Base-by-base conservation (phyloP, 2,797 vertebrate species). In the Crocidura indochinensis region DNA sequence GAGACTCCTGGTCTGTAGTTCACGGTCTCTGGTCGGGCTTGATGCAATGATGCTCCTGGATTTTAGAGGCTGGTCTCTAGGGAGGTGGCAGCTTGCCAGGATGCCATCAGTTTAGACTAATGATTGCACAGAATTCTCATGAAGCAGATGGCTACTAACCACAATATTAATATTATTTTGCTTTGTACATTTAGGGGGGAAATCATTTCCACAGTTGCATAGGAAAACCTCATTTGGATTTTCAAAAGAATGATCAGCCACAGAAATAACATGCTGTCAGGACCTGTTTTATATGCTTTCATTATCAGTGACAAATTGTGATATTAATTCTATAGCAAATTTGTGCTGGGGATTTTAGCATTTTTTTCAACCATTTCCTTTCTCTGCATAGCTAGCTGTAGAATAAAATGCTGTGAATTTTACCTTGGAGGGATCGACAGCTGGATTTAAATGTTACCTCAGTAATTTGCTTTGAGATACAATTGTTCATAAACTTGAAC, bases 271-370 rank as follows among this genome's bases (percentile, higher is more conserved):
- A 95, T 95, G 94, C 93, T 97, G 95, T 97, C 96, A 96, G 81
- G 94, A 96, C 95, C 90, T 91, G 95, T 96, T 97, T 97, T 97
- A 96, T 98, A 96, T 97, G 96, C 96, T 96, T 98, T 98, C 96
- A 96, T 97, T 98, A 97, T 97, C 97, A 97, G 96, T 94, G 95
- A 96, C 94, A 97, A 97, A 97, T 97, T 97, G 95, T 97, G 94
- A 97, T 97, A 95, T 96, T 95, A 97, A 97, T 97, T 97, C 97
- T 96, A 91, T 93, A 94, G 96, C 96, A 96, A 98, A 97, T 97
- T 97, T 97, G 79, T 94, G 93, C 91, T 94, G 73, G 91, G 90
- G 72, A 88, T 97, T 96, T 91, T 96, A 92, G 80, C 92, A 94
- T 96, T 97, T 97, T 94, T 93, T 79, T 95, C 92, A 97, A 80